These are phyloP conservation scores for Spodoptera littoralis DNA, from an alignment of 2,888 invertebrate species.

Conservation along the genomic window DNA sequence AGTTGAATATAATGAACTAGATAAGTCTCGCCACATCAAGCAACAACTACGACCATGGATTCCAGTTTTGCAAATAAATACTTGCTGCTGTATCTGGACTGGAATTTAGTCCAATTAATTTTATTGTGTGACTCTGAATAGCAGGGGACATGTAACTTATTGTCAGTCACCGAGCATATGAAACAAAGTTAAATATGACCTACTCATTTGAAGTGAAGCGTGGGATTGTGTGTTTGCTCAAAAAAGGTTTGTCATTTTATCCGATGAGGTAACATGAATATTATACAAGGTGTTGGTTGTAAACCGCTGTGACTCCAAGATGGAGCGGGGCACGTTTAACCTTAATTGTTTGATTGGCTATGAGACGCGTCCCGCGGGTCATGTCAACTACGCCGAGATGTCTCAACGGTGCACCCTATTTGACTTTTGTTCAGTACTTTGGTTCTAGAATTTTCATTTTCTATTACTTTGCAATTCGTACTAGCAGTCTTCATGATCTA, in stretches of 20 bases:
- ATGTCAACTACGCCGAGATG: constrained; percentile 45
- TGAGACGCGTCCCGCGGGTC: constrained; percentile 68
- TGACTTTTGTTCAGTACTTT: constrained; percentile 6
- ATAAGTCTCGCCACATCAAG: not conserved
- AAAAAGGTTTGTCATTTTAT: constrained; percentile 1
- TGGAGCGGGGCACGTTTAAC: constrained; percentile 42
- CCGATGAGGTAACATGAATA: constrained; percentile 14
- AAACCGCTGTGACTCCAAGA: constrained; percentile 10
- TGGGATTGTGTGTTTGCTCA: not conserved
- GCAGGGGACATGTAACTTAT: not conserved
- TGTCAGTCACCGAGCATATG: not conserved
- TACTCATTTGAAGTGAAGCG: constrained; percentile 1
- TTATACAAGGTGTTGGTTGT: constrained; percentile 18
- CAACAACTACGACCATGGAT: not conserved
- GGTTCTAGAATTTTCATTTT: constrained; percentile 6
- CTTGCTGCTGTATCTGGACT: not conserved
- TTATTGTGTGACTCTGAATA: no score
- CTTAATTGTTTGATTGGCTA: constrained; percentile 84
- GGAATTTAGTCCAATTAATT: not conserved
- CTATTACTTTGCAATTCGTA: not conserved
- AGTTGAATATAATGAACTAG: not conserved
- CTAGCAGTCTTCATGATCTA: no score
- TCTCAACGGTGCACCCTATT: constrained; percentile 37
- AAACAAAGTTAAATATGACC: not conserved
- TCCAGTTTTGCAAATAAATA: not conserved